Evolutionary conservation across 1,140 invertebrate genomes (phyloP).

Genomic region (Pseudomyrmex sp.): DNA sequence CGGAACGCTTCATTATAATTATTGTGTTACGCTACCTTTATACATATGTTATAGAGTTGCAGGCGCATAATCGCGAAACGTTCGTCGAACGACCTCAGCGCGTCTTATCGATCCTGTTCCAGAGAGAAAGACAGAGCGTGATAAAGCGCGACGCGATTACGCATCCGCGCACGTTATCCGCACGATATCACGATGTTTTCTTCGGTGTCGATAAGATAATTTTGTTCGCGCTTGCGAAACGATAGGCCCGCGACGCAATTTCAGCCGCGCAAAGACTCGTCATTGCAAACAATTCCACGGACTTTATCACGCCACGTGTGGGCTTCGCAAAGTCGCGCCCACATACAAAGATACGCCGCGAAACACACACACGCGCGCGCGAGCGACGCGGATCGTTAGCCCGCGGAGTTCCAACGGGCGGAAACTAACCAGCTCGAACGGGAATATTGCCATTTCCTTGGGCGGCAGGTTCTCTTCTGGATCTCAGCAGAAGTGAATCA

Average conservation of each 20-base stretch:
- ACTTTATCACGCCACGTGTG: background rate
- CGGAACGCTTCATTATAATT: constrained; percentile 4
- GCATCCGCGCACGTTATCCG: constrained; percentile 38
- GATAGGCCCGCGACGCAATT: constrained; percentile 6
- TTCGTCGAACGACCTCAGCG: constrained; percentile 30
- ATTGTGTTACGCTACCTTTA: background rate
- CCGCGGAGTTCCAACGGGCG: background rate
- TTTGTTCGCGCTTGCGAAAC: background rate
- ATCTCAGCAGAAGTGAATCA: constrained; percentile 23
- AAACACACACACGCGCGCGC: background rate
- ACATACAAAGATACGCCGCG: background rate
- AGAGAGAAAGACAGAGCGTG: background rate
- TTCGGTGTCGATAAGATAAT: constrained; percentile 64
- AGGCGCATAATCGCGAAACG: background rate
- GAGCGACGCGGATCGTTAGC: background rate
- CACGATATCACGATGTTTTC: constrained; percentile 66
- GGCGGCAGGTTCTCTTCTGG: background rate
- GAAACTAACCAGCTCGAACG: constrained; percentile 18
- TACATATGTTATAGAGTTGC: too few relatives aligned
- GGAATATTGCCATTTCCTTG: background rate
- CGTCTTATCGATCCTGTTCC: constrained; percentile 52
- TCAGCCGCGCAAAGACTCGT: background rate
- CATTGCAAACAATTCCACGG: background rate
- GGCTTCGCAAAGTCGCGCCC: background rate
- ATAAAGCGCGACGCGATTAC: constrained; percentile 52